Conservation (phyloP, 2,888 invertebrate species). For the Ochropleura plecta region DNA sequence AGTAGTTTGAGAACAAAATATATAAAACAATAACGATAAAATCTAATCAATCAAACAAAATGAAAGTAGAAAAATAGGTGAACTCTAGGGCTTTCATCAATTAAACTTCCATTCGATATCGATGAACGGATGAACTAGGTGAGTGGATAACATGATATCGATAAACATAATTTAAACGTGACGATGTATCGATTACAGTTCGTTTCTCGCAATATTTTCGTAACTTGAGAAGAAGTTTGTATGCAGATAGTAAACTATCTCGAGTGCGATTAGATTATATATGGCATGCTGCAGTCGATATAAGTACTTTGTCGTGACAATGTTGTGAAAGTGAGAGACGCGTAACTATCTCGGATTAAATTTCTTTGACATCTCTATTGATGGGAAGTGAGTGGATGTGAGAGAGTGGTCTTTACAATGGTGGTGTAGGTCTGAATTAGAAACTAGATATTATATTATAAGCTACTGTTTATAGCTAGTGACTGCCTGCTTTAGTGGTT, state of each 20-base stretch:
- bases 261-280: conserved; percentile 54
- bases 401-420: conserved; percentile 27
- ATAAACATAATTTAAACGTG: conserved; percentile 53
- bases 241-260: conserved; percentile 53
- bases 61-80: conserved; percentile 23
- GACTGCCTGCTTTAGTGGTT: neutral
- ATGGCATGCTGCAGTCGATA: conserved; percentile 48
- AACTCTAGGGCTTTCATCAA: conserved; percentile 15
- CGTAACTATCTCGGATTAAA: conserved; percentile 42
- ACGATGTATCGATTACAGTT: conserved; percentile 39
- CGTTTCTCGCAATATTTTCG: conserved; percentile 53
- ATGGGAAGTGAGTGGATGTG: conserved; percentile 44
- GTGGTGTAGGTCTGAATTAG: neutral
- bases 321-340: conserved; percentile 62
- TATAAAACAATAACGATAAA: conserved; percentile 1
- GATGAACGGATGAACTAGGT: conserved; percentile 43
- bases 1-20: conserved; percentile 17
- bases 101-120: conserved; percentile 22
- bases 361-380: conserved; percentile 56
- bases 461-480: neutral
- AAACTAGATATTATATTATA: conserved; percentile 11
- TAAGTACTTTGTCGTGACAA: conserved; percentile 61
- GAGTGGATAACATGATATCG: conserved; percentile 23
- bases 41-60: conserved; percentile 32
- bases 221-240: conserved; percentile 45